Percentiles rank a stretch among this genome's conserved stretches.
These are phyloP conservation scores for Elanoides forficatus DNA, from an alignment of 2,113 vertebrate species.

Conservation along the genomic window DNA sequence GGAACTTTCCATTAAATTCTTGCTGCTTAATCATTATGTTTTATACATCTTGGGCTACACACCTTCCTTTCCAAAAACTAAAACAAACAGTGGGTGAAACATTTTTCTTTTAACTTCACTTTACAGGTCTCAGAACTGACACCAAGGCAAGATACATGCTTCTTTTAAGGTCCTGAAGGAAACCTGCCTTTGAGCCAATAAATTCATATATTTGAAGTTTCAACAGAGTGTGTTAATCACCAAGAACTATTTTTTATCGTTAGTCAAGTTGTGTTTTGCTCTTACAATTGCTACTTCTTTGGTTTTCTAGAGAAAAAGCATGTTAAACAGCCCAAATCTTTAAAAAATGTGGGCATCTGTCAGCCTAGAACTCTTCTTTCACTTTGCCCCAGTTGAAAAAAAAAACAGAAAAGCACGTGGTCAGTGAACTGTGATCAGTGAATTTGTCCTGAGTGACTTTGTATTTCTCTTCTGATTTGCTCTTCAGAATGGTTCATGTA, in stretches of 20 bases:
- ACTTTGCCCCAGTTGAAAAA: background rate
- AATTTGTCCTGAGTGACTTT: background rate
- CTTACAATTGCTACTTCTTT: background rate
- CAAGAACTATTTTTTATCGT: background rate
- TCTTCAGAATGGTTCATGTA: background rate
- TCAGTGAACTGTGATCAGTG: background rate
- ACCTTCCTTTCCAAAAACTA: background rate
- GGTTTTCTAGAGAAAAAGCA: background rate
- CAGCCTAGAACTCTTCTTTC: background rate
- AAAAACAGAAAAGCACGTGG: background rate
- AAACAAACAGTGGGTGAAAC: background rate
- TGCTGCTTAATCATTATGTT: background rate
- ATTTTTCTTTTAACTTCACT: background rate
- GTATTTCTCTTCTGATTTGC: conserved; percentile 7
- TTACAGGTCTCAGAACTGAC: background rate
- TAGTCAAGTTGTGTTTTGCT: background rate
- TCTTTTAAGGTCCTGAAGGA: background rate
- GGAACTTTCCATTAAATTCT: background rate
- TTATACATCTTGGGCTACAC: background rate
- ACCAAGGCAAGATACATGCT: background rate
- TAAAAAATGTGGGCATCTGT: background rate
- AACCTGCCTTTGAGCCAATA: background rate
- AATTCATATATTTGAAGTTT: background rate
- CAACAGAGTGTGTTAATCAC: background rate
- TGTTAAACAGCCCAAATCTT: background rate